Conservation (phyloP, 2,888 invertebrate species). For the Zelleria hepariella region DNA sequence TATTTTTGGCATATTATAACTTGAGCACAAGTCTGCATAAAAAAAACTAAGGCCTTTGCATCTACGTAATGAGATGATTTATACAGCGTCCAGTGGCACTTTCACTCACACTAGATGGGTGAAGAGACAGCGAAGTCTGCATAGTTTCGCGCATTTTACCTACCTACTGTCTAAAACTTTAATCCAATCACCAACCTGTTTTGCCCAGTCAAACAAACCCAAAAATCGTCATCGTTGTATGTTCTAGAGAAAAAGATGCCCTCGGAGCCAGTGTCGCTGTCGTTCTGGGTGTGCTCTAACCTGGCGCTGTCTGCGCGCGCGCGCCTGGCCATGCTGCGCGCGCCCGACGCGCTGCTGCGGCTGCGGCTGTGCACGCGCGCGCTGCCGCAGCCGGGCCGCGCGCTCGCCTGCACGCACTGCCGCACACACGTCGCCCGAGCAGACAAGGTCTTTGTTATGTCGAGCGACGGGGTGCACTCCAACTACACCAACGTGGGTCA, state of each 20-base stretch:
- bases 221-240: too few species aligned
- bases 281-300: conserved; percentile 64
- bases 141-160: too few species aligned
- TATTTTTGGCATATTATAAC: too few species aligned
- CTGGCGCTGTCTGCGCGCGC: conserved; percentile 46
- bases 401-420: conserved; percentile 44
- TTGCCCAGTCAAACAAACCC: too few species aligned
- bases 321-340: conserved; percentile 45
- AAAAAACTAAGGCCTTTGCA: too few species aligned
- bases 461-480: conserved; percentile 54
- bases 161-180: too few species aligned
- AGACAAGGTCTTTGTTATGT: conserved; percentile 53
- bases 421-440: conserved; percentile 36
- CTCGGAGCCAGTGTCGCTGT: conserved; percentile 51
- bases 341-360: conserved; percentile 51
- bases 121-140: too few species aligned
- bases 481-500: conserved; percentile 50
- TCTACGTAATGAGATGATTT: too few species aligned
- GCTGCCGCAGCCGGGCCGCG: conserved; percentile 25
- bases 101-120: too few species aligned
- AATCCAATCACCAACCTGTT: too few species aligned
- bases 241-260: conserved; percentile 33
- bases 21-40: too few species aligned
- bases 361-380: conserved; percentile 45
- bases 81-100: too few species aligned